These are phyloP conservation scores for Acinonyx jubatus DNA, from an alignment of 2,113 vertebrate species.

Conservation along the genomic window DNA sequence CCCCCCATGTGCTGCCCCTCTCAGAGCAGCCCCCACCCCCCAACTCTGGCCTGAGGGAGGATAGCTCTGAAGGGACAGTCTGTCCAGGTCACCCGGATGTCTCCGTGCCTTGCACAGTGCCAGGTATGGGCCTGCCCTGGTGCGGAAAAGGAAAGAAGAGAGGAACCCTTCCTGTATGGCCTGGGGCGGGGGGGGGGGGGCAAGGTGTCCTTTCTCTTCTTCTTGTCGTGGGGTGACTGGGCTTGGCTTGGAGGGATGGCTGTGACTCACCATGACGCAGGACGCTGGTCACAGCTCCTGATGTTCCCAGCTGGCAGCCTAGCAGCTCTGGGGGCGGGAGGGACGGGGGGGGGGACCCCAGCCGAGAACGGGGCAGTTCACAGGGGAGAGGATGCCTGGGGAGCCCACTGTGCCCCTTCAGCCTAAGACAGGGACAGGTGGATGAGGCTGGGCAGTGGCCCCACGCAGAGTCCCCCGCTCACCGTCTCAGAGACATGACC, in stretches of 20 bases:
- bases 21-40: neutral
- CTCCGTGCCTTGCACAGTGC: neutral
- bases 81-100: too few species aligned
- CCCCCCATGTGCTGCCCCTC: accelerated
- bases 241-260: neutral
- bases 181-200: neutral
- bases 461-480: neutral
- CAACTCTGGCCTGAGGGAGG: neutral
- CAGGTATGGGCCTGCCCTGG: neutral
- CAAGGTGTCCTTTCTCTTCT: neutral
- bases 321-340: neutral
- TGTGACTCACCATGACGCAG: slow-evolving; percentile 61
- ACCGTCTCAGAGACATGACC: neutral
- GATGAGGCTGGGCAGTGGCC: neutral
- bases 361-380: neutral
- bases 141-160: neutral
- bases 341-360: neutral
- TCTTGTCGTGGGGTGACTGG: neutral
- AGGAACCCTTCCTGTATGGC: neutral
- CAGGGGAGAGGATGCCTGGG: neutral
- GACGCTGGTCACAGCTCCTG: neutral
- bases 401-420: neutral
- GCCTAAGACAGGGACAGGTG: neutral
- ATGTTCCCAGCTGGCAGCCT: slow-evolving; percentile 23
- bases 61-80: neutral